Evolutionary conservation across 2,113 vertebrate species (phyloP).

Genomic region (Cettia cetti): DNA sequence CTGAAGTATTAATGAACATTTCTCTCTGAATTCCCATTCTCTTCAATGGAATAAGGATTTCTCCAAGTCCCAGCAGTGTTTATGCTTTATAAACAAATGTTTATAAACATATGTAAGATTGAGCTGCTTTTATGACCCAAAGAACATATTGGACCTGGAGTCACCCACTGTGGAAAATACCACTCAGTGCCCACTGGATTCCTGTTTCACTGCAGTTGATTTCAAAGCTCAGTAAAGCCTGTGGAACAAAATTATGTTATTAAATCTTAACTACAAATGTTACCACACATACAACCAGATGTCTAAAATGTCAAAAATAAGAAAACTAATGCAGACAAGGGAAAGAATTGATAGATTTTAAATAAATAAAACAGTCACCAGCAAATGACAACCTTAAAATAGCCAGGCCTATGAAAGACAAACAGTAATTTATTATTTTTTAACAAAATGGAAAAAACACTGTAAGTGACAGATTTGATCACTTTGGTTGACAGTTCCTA

Average conservation of each 20-base stretch:
- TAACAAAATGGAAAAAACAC: background rate
- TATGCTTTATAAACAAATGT: background rate
- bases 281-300: background rate
- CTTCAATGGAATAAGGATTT: background rate
- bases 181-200: background rate
- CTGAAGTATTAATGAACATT: background rate
- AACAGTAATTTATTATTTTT: slow-evolving; percentile 42
- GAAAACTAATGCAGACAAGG: background rate
- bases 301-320: slow-evolving; percentile 23
- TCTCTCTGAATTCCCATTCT: background rate
- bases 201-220: background rate
- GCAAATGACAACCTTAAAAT: slow-evolving; percentile 19
- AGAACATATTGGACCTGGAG: background rate
- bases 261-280: background rate
- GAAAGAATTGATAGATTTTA: slow-evolving; percentile 15
- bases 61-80: background rate
- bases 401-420: background rate
- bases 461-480: background rate
- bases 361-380: slow-evolving; percentile 58
- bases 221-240: background rate
- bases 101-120: background rate
- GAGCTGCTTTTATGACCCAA: background rate
- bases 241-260: slow-evolving; percentile 14
- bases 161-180: background rate
- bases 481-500: background rate